Evolutionary conservation across 2,113 vertebrate species (phyloP).

Genomic region (Nothocercus nigrocapillus): DNA sequence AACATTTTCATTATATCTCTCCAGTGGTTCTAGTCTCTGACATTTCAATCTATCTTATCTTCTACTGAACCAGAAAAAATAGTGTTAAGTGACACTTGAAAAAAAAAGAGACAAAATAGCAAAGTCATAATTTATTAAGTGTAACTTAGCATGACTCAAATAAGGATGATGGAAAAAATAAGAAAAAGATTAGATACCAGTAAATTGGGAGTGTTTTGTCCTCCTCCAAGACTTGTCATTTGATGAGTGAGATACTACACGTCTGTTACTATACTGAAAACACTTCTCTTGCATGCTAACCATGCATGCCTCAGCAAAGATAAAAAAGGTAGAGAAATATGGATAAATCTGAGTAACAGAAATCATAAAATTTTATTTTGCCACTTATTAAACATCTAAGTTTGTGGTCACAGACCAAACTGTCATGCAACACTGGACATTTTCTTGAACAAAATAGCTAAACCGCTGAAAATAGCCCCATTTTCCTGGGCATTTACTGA

Average conservation of each 20-base stretch:
- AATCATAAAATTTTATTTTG: constrained; percentile 2
- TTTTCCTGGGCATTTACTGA: constrained; percentile 33
- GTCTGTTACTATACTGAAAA: not conserved
- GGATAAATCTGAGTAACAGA: not conserved
- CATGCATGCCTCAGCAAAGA: not conserved
- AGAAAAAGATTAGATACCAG: not conserved
- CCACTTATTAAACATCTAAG: not conserved
- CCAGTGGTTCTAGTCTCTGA: not conserved
- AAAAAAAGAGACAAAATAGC: not conserved
- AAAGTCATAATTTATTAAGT: not conserved
- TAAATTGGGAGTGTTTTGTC: not conserved
- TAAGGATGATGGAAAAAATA: not conserved
- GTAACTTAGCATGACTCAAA: not conserved
- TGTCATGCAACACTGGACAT: not conserved
- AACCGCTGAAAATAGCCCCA: constrained; percentile 18
- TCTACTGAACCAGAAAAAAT: not conserved
- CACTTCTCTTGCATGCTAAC: not conserved
- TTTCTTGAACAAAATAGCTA: not conserved
- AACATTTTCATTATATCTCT: not conserved
- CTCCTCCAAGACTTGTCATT: not conserved
- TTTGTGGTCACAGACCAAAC: not conserved
- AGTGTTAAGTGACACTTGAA: not conserved
- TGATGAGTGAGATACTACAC: not conserved
- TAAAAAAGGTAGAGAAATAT: not conserved
- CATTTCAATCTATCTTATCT: not conserved